Evolutionary conservation across 2,797 vertebrate species (phyloP).

Genomic region (Bucorvus abyssinicus): DNA sequence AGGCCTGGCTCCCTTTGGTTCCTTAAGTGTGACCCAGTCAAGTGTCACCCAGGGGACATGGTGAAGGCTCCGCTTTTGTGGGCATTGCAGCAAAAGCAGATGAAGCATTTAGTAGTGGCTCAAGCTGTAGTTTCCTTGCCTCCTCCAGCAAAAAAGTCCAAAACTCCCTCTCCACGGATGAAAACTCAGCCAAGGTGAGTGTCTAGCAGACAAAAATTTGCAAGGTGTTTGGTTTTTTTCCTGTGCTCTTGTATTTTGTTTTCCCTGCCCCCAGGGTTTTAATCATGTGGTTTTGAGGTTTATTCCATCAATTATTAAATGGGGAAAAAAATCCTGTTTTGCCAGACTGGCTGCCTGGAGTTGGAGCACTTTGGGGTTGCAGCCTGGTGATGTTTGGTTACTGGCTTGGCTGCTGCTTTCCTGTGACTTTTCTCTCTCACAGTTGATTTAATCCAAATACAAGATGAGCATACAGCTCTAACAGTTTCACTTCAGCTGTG

Average conservation of each 20-base stretch:
- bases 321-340: not conserved
- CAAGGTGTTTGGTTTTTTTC: not conserved
- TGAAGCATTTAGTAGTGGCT: not conserved
- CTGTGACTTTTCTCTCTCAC: not conserved
- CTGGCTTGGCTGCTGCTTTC: not conserved
- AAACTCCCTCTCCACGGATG: not conserved
- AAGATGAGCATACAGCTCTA: not conserved
- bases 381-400: not conserved
- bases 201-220: not conserved
- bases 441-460: not conserved
- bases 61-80: not conserved
- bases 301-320: not conserved
- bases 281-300: not conserved
- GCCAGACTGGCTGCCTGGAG: not conserved
- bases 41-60: not conserved
- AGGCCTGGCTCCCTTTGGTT: not conserved
- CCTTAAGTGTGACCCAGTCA: not conserved
- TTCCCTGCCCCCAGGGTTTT: not conserved
- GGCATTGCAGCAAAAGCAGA: not conserved
- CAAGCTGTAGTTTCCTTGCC: constrained; percentile 3
- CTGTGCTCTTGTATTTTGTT: not conserved
- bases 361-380: not conserved
- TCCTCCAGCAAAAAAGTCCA: not conserved
- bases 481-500: not conserved
- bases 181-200: constrained; percentile 58